These are phyloP conservation scores for Silurus glanis DNA, from an alignment of 2,113 vertebrate genomes.

Conservation along the genomic window DNA sequence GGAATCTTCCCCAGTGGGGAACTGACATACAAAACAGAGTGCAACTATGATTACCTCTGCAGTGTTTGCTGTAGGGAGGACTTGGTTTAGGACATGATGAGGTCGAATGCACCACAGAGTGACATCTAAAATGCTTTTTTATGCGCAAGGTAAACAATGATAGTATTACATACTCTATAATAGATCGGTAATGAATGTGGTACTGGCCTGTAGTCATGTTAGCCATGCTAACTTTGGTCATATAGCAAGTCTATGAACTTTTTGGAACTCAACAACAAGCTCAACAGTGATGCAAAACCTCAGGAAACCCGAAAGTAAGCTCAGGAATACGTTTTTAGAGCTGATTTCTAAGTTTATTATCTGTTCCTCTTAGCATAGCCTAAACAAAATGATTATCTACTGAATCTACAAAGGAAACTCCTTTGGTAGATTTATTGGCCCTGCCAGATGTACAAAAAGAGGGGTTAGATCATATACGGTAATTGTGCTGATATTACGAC, in stretches of 20 bases:
- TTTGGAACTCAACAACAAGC: background rate
- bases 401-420: constrained; percentile 9
- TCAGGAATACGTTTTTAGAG: constrained; percentile 32
- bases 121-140: background rate
- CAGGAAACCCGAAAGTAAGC: constrained; percentile 50
- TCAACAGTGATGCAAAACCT: background rate
- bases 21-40: constrained; percentile 19
- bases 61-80: background rate
- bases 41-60: constrained; percentile 19
- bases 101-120: background rate
- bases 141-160: background rate
- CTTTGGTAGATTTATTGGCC: constrained; percentile 37
- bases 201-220: background rate
- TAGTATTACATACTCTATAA: background rate
- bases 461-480: constrained; percentile 40
- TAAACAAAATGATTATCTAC: background rate
- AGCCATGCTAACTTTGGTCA: background rate
- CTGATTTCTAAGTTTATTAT: constrained; percentile 15
- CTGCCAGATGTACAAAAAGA: constrained; percentile 41
- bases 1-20: constrained; percentile 28
- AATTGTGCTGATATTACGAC: constrained; percentile 44
- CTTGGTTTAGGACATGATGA: background rate
- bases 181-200: background rate
- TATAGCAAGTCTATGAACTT: background rate
- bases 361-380: background rate